phyloP scores from a whole-genome alignment of 2,113 vertebrate genomes.

The Platysternon megacephalum region DNA sequence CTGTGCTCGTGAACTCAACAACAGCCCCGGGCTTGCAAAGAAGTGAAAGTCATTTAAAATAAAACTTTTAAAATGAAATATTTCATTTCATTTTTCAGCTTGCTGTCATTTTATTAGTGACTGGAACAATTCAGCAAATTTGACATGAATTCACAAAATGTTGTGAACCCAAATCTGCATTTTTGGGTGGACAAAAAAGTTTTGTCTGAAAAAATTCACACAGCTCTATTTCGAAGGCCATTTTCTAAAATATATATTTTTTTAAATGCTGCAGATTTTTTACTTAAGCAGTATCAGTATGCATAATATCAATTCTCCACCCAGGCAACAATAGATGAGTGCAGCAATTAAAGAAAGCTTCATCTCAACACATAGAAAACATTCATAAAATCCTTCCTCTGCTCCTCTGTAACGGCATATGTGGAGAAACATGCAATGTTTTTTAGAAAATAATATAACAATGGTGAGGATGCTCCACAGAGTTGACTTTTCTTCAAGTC shows the following conservation, averaged over 20 bases:
- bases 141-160: neutral
- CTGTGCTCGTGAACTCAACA: neutral
- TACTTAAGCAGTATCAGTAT: neutral
- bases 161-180: neutral
- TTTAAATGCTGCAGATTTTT: neutral
- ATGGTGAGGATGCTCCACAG: neutral
- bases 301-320: neutral
- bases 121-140: neutral
- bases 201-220: neutral
- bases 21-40: neutral
- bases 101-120: neutral
- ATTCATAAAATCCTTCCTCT: neutral
- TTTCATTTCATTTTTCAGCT: neutral
- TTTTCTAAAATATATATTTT: neutral
- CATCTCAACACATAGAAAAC: conserved; percentile 12
- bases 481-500: neutral
- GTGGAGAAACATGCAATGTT: conserved; percentile 1
- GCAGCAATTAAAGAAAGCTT: neutral
- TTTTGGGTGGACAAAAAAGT: neutral
- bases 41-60: neutral
- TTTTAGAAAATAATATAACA: neutral
- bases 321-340: neutral
- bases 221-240: neutral
- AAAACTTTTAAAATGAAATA: neutral
- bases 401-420: conserved; percentile 54